Conservation (phyloP, 2,113 vertebrate genomes). For the Geococcyx californianus region DNA sequence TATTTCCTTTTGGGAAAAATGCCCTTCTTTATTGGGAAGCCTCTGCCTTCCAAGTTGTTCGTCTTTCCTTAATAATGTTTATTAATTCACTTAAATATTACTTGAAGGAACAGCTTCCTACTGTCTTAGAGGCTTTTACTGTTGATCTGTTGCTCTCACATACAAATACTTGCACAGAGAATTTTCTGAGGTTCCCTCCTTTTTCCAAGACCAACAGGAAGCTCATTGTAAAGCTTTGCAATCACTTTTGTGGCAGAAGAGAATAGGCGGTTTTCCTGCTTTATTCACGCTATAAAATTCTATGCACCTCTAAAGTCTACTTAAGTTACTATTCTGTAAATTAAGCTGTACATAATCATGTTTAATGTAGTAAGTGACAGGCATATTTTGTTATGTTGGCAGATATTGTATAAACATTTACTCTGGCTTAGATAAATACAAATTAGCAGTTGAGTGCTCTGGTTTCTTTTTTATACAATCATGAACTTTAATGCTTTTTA, state of each 20-base stretch:
- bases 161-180: conserved; percentile 42
- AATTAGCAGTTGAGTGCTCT: conserved; percentile 48
- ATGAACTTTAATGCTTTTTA: conserved; percentile 41
- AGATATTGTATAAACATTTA: conserved; percentile 71
- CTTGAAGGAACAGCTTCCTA: conserved; percentile 28
- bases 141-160: background rate
- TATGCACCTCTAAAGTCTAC: background rate
- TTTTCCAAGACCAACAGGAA: conserved; percentile 61
- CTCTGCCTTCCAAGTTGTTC: background rate
- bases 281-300: conserved; percentile 43
- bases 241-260: conserved; percentile 57
- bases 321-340: conserved; percentile 59
- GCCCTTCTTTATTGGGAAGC: background rate
- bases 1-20: background rate
- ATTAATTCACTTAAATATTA: conserved; percentile 21
- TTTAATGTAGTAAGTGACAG: conserved; percentile 70
- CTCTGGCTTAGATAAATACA: conserved; percentile 66
- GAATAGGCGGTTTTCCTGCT: conserved; percentile 48
- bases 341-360: conserved; percentile 58
- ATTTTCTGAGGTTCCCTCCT: conserved; percentile 51
- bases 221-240: conserved; percentile 53
- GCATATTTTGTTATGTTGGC: conserved; percentile 66
- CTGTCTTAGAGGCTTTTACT: conserved; percentile 15
- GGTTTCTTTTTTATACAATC: conserved; percentile 10
- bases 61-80: background rate